Evolutionary conservation across 2,888 invertebrate species (phyloP).

Genomic region (Tipula confusa): DNA sequence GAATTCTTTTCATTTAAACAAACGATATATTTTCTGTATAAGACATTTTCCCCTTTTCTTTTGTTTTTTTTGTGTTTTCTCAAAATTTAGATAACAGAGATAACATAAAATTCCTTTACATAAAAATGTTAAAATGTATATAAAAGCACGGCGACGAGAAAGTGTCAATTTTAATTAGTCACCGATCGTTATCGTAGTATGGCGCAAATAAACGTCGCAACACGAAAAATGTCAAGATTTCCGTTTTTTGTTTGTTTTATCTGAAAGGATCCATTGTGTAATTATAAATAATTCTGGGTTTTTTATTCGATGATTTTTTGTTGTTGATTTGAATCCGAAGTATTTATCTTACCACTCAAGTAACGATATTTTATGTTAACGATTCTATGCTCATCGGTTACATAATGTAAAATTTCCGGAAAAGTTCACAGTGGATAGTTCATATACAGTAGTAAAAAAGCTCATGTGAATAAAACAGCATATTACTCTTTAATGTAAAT

Average conservation of each 20-base stretch:
- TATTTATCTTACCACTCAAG: too few relatives aligned
- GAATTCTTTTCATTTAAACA: background rate
- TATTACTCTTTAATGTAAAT: background rate
- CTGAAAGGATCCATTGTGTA: too few relatives aligned
- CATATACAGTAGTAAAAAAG: background rate
- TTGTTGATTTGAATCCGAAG: too few relatives aligned
- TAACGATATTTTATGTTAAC: too few relatives aligned
- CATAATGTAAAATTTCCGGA: background rate
- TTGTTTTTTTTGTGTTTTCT: background rate
- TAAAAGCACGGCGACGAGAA: background rate
- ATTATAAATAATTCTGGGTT: too few relatives aligned
- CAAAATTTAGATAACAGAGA: background rate
- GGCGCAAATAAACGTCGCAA: background rate
- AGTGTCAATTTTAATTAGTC: constrained; percentile 16
- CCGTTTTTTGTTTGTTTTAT: too few relatives aligned
- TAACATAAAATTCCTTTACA: background rate
- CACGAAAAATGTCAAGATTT: background rate
- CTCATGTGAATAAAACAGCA: background rate
- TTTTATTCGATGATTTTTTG: too few relatives aligned
- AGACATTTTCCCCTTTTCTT: background rate
- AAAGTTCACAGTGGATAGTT: background rate
- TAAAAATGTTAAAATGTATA: background rate
- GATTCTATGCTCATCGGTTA: background rate
- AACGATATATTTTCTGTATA: background rate
- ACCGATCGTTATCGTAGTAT: constrained; percentile 8